These are phyloP conservation scores for Phylloscopus trochiloides DNA, from an alignment of 2,113 vertebrate genomes.

Conservation along the genomic window DNA sequence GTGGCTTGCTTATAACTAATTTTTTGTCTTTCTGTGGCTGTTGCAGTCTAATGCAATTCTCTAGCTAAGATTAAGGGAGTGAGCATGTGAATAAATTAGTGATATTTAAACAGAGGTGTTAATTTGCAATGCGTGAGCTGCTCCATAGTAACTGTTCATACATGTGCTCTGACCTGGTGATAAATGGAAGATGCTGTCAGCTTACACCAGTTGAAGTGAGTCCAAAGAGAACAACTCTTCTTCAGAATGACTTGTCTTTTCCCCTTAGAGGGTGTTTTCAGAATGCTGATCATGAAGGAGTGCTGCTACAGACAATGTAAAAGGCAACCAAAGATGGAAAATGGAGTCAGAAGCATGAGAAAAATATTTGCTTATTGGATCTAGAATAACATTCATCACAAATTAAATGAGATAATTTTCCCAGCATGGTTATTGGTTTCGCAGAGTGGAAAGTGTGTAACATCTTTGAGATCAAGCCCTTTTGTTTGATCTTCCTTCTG, in stretches of 20 bases:
- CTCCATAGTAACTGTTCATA: slow-evolving; percentile 10
- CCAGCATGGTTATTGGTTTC: not conserved
- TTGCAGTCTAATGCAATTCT: slow-evolving; percentile 4
- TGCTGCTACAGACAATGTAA: not conserved
- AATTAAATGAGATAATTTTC: not conserved
- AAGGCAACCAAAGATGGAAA: not conserved
- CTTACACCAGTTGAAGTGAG: not conserved
- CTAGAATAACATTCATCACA: not conserved
- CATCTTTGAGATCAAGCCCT: not conserved
- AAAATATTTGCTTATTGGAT: not conserved
- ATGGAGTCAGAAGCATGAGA: not conserved
- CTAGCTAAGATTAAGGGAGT: slow-evolving; percentile 33
- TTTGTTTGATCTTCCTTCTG: not conserved
- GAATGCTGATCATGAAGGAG: not conserved
- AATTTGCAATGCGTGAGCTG: slow-evolving; percentile 43
- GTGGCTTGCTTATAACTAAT: not conserved
- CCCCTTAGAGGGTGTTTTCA: not conserved
- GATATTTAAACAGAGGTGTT: slow-evolving; percentile 53
- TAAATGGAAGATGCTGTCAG: not conserved
- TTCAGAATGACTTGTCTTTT: not conserved
- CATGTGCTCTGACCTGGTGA: slow-evolving; percentile 25
- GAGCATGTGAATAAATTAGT: slow-evolving; percentile 54
- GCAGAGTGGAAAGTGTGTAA: not conserved
- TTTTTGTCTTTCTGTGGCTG: not conserved
- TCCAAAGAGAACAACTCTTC: not conserved